Conservation (phyloP, 2,888 invertebrate species). For the Drosophila flavopinicola region DNA sequence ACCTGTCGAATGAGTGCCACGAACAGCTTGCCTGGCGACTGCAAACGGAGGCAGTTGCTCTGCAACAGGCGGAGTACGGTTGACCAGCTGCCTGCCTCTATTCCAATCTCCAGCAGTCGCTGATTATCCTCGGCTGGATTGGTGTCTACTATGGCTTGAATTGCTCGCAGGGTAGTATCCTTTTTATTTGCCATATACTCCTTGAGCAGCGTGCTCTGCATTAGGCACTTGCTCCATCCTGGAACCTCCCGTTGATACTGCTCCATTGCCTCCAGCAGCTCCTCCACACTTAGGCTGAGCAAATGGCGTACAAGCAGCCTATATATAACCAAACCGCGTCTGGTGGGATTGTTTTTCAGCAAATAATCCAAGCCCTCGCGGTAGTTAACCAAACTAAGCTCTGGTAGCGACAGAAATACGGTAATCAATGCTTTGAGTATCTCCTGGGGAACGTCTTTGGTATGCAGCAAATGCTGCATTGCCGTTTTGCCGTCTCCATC, state of each 20-base stretch:
- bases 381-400: slow-evolving; percentile 71
- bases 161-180: background rate
- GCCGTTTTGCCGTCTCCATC: slow-evolving; percentile 79
- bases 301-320: slow-evolving; percentile 63
- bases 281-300: slow-evolving; percentile 50
- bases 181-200: background rate
- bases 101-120: background rate
- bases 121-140: background rate
- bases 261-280: slow-evolving; percentile 37
- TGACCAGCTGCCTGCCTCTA: background rate
- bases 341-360: background rate
- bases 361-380: slow-evolving; percentile 60
- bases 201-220: background rate
- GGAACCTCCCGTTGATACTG: background rate
- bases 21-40: slow-evolving; percentile 80
- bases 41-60: slow-evolving; percentile 85
- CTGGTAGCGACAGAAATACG: slow-evolving; percentile 57
- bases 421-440: slow-evolving; percentile 60
- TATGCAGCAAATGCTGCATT: slow-evolving; percentile 70
- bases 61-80: slow-evolving; percentile 37
- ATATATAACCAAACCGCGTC: background rate
- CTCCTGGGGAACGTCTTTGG: slow-evolving; percentile 54
- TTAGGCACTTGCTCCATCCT: background rate
- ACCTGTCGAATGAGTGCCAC: background rate
- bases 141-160: background rate